Conservation (phyloP, 1,140 invertebrate species). For the Camponotus pennsylvanicus region DNA sequence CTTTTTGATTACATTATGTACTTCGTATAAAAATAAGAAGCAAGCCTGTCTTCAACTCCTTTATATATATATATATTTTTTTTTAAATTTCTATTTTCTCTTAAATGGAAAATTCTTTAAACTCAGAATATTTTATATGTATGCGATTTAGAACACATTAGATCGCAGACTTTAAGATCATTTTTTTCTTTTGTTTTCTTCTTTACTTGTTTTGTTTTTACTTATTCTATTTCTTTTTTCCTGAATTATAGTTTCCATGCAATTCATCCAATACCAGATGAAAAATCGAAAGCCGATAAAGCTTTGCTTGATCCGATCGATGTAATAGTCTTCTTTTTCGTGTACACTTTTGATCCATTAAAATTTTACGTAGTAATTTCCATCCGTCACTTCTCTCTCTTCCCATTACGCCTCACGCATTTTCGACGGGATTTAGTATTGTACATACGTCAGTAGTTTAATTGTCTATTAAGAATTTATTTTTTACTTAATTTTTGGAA, state of each 20-base stretch:
- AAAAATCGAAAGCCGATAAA: background rate
- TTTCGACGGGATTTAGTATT: background rate
- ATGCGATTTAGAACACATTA: background rate
- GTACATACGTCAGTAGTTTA: background rate
- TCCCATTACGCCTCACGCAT: constrained; percentile 8
- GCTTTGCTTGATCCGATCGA: constrained; percentile 1
- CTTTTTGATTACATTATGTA: background rate
- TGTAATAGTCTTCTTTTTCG: background rate
- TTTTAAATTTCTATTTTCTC: background rate
- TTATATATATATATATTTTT: background rate
- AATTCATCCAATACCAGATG: background rate
- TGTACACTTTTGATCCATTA: constrained; percentile 21
- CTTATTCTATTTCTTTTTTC: background rate
- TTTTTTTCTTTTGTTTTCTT: background rate
- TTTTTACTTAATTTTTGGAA: constrained; percentile 13
- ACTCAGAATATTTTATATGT: background rate
- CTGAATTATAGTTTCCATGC: background rate
- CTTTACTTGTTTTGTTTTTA: background rate
- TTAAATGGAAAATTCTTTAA: constrained; percentile 17
- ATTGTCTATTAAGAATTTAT: background rate
- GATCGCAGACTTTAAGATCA: background rate
- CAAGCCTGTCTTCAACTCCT: background rate
- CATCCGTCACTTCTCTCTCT: constrained; percentile 14
- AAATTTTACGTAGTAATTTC: constrained; percentile 30
- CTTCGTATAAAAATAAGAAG: constrained; percentile 5